Evolutionary conservation across 2,113 vertebrate genomes (phyloP).

Genomic region (Nansenia antarctica): DNA sequence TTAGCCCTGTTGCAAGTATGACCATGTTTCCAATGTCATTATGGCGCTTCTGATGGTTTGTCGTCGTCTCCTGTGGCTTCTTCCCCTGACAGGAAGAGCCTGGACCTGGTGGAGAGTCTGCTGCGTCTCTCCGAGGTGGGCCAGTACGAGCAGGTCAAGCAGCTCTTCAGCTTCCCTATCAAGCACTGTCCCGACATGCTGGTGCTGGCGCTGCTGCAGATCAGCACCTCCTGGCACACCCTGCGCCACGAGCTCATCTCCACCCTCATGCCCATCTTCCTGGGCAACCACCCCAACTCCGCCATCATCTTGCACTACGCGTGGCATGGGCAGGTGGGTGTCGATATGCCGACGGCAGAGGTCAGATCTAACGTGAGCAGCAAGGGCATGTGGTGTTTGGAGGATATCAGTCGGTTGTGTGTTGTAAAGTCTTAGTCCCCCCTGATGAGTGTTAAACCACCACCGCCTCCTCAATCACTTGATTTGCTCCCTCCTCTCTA

Average conservation of each 20-base stretch:
- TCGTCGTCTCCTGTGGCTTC: not conserved
- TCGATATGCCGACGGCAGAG: not conserved
- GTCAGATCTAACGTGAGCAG: not conserved
- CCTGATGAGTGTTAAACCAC: no score
- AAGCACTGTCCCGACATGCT: constrained; percentile 99
- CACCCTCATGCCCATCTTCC: constrained; percentile 97
- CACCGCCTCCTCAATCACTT: no score
- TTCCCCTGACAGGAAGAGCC: constrained; percentile 86
- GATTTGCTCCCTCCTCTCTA: no score
- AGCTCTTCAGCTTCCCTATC: constrained; percentile 97
- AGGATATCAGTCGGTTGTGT: no score
- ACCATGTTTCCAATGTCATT: no score
- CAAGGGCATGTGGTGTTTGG: no score
- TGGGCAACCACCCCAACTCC: constrained; percentile 98
- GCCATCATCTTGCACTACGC: constrained; percentile 99
- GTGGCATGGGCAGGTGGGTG: constrained; percentile 95
- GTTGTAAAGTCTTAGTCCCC: no score
- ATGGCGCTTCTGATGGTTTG: not conserved
- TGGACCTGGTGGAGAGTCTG: constrained; percentile 96
- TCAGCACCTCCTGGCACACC: constrained; percentile 97
- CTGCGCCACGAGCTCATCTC: constrained; percentile 98
- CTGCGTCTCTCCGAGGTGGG: constrained; percentile 93
- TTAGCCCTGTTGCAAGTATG: no score
- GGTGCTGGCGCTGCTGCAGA: constrained; percentile 94
- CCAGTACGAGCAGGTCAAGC: constrained; percentile 98